Base-by-base conservation (phyloP, 23 tunicate genomes). In the Trididemnum clinides region DNA sequence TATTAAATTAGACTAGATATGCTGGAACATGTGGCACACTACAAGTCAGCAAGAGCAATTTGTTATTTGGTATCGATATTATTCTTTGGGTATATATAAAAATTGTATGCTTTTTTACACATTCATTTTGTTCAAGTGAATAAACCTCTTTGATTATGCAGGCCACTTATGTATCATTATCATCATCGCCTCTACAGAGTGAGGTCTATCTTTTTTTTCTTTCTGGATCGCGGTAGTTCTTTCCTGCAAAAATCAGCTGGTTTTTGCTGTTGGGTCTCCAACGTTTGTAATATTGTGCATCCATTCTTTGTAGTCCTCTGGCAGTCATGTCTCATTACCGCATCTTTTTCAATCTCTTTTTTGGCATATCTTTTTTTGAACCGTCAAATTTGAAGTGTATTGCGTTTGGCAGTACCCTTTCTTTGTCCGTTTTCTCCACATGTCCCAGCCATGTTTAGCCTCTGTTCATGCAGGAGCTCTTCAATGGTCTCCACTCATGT, bases 201-300 rank as follows among this genome's bases (percentile, higher is more conserved):
- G 25, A 10, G 5, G 66, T 59, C 10, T 10, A 15, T 4, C 22
- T 59, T 59, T 59, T n/a, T 12, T 59, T 15, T 59, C 3, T 12
- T 59, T 59, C 66, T 59, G 66, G 66, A 59, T 12, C 66, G 27
- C 66, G 25, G 66, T 28, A n/a, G 25, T 4, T 59, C 25, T 10
- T 59, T 10, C 25, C 66, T n/a, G 66, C 66, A 59, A n/a, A n/a
- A 3, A n/a, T 59, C 66, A 59, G 66, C 66, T 28, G 66, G 66
- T 59, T 59, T 59, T 59, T 59, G 66, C 66, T 19, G 66, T 28
- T n/a, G 3, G 22, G 66, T 59, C 25, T 15, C 66, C 66, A 59
- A 3, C 20, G 3, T 10, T 59, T 28, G 25, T 28, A n/a, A n/a
- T 59, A 25, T 59, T 59, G 66, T 59, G 66, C 66, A 59, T 59